Base-by-base conservation (phyloP, 2,888 invertebrate genomes). In the Troilus luridus region DNA sequence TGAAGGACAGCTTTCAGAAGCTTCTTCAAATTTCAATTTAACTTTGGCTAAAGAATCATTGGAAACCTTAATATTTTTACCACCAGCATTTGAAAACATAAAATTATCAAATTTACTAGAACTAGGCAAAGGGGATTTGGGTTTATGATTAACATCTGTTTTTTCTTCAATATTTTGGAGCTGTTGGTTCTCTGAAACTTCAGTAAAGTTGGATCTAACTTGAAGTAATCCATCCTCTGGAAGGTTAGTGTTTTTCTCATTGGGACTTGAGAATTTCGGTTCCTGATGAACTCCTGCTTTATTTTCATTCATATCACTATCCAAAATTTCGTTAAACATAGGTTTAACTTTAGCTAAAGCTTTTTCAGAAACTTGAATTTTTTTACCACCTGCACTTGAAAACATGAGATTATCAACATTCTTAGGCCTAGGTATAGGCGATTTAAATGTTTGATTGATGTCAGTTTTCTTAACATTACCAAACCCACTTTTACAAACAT, bases 311-410 rank as follows among this genome's bases (percentile, higher is more conserved):
- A 6, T 54, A 27, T 77, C 72, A 9, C 6, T 41, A 17, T 77
- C 72, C 72, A 77, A 77, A 77, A 77, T 27, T 58, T 88, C 91
- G 17, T 91, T 27, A 64, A 90, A 59, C 17, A 60, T 24, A 72
- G 24, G 10, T 90, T 90, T 93, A 54, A 92, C 92, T 89, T 92
- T 91, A 11, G 89, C 81, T 62, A 93, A 72, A 67, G 92, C 89
- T 11, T 91, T 91, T 72, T 21, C n/a, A n/a, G 89, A 67, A 41
- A 89, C 24, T 88, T 85, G 1, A 88, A 67, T 59, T 88, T 56
- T 27, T 77, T 92, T 81, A 58, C 91, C 89, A 64, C 64, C 8
- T 58, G 89, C 89, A 54, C 56, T 54, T n/a, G 85, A 85, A 85
- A 56, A 85, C 56, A 85, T 56, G n/a, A 9, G n/a, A 21, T 58